Evolutionary conservation across 1,140 invertebrate species (phyloP).

Genomic region (Trialeurodes vaporariorum): DNA sequence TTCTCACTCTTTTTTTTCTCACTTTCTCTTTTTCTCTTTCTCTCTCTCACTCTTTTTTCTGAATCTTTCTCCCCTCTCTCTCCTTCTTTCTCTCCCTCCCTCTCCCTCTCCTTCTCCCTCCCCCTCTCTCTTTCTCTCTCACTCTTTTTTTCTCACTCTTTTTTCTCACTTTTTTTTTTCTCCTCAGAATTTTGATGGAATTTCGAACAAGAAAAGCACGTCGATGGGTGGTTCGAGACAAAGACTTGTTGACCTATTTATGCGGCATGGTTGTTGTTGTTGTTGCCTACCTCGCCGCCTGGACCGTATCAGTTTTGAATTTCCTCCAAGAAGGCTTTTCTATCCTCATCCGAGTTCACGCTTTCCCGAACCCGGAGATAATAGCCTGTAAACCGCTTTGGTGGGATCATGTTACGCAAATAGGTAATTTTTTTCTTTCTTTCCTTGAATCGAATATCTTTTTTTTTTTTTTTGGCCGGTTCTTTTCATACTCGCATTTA

Average conservation of each 20-base stretch:
- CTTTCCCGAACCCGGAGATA: slow-evolving; percentile 40
- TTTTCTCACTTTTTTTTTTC: too few relatives aligned
- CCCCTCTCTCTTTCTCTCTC: too few relatives aligned
- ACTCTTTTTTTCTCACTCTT: too few relatives aligned
- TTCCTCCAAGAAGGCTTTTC: slow-evolving; percentile 41
- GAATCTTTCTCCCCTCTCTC: too few relatives aligned
- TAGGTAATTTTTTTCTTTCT: slow-evolving; percentile 36
- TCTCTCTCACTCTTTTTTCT: too few relatives aligned
- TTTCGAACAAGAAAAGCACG: slow-evolving; percentile 80
- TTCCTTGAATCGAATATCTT: neutral
- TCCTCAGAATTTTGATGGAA: slow-evolving; percentile 49
- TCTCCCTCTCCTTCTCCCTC: too few relatives aligned
- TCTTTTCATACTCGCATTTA: neutral
- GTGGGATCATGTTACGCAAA: slow-evolving; percentile 83
- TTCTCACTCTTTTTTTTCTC: too few relatives aligned
- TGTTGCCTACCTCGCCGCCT: slow-evolving; percentile 71
- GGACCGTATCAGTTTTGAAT: slow-evolving; percentile 57
- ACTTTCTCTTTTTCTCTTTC: too few relatives aligned
- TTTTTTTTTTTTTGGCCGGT: neutral
- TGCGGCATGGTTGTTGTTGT: slow-evolving; percentile 62
- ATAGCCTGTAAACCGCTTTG: slow-evolving; percentile 60
- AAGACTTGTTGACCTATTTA: slow-evolving; percentile 71
- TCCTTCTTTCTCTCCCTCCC: too few relatives aligned
- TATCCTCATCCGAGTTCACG: slow-evolving; percentile 37
- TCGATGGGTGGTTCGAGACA: slow-evolving; percentile 71